phyloP scores from a whole-genome alignment of 2,113 vertebrate genomes.

The Pseudonaja textilis region DNA sequence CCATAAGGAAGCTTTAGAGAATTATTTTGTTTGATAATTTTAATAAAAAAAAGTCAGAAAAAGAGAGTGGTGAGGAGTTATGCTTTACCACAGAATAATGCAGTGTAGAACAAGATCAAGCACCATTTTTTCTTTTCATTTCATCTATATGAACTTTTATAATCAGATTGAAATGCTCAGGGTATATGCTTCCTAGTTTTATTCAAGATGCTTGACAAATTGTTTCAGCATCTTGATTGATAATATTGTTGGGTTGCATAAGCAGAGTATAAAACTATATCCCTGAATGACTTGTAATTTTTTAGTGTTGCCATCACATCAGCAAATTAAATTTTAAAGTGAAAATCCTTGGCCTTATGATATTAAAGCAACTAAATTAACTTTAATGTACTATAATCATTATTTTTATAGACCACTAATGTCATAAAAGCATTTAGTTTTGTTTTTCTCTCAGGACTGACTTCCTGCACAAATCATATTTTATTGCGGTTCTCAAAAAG shows the following conservation, averaged over 20 bases:
- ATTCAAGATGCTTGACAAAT: neutral
- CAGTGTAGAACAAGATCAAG: neutral
- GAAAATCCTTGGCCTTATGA: conserved; percentile 3
- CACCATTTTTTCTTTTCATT: neutral
- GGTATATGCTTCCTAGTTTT: neutral
- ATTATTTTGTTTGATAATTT: neutral
- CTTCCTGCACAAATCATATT: conserved; percentile 41
- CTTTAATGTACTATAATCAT: neutral
- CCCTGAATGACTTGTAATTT: neutral
- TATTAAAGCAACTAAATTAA: conserved; percentile 3
- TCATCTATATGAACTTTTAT: neutral
- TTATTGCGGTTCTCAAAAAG: conserved; percentile 36
- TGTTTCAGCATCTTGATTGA: neutral
- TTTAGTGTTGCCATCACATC: conserved; percentile 3
- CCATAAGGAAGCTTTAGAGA: neutral
- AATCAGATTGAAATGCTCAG: neutral
- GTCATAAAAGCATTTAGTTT: conserved; percentile 35
- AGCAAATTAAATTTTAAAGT: conserved; percentile 21
- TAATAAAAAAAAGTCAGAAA: neutral
- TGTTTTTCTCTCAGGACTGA: conserved; percentile 49
- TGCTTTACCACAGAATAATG: neutral
- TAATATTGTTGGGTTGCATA: neutral
- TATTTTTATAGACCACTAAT: neutral
- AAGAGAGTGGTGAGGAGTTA: neutral
- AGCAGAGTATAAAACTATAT: neutral